These are phyloP conservation scores for Festucalex cinctus DNA, from an alignment of 2,113 vertebrate genomes.

Conservation along the genomic window DNA sequence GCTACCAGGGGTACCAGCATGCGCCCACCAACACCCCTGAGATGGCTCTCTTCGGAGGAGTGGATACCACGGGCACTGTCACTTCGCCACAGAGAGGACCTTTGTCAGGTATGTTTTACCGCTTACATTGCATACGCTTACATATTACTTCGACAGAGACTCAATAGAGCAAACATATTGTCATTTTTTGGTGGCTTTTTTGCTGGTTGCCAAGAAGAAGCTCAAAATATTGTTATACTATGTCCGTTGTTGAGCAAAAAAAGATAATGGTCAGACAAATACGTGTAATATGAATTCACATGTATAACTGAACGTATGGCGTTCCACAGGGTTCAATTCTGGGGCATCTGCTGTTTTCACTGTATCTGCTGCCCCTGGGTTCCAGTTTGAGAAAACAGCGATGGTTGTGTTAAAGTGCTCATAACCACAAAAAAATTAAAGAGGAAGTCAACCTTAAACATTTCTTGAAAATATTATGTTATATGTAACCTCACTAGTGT, in stretches of 20 bases:
- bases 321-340: too few species aligned
- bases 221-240: neutral
- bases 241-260: neutral
- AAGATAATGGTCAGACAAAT: too few species aligned
- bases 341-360: too few species aligned
- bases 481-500: too few species aligned
- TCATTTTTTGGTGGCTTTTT: neutral
- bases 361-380: too few species aligned
- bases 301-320: too few species aligned
- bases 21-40: constrained; percentile 72
- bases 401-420: too few species aligned
- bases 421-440: too few species aligned
- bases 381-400: too few species aligned
- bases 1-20: constrained; percentile 66
- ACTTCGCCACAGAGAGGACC: constrained; percentile 83
- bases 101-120: constrained; percentile 54
- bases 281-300: too few species aligned
- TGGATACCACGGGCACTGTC: constrained; percentile 78
- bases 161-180: neutral
- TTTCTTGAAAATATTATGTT: too few species aligned
- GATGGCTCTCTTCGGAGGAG: constrained; percentile 84
- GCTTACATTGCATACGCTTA: neutral
- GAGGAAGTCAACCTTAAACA: too few species aligned
- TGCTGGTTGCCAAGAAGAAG: neutral
- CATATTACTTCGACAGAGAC: neutral